Evolutionary conservation across 1,140 invertebrate species (phyloP).

Genomic region (Meloidogyne hapla): DNA sequence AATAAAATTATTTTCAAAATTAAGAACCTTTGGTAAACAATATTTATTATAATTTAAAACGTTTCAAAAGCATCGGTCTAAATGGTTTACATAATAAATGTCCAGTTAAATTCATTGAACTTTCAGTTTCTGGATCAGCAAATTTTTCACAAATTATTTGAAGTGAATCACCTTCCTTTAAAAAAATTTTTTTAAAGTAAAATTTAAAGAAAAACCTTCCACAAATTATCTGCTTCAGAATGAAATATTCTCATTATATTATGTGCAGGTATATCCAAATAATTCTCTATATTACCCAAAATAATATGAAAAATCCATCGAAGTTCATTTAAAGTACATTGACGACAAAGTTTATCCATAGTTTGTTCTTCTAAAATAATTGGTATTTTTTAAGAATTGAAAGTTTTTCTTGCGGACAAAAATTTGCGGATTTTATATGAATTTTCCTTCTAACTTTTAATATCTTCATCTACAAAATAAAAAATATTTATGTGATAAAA

Average conservation of each 20-base stretch:
- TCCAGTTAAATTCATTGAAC: background rate
- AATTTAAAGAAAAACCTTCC: conserved; percentile 22
- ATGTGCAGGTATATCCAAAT: conserved; percentile 17
- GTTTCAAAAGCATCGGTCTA: conserved; percentile 47
- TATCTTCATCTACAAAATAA: no score
- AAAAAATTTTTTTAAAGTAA: conserved; percentile 10
- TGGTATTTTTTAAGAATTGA: background rate
- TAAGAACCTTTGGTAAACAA: conserved; percentile 44
- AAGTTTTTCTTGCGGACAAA: background rate
- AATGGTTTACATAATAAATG: conserved; percentile 44
- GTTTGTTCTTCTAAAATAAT: conserved; percentile 18
- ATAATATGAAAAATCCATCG: conserved; percentile 39
- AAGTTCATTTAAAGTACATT: conserved; percentile 32
- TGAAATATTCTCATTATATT: conserved; percentile 34
- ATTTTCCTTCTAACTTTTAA: no score
- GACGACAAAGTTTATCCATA: conserved; percentile 17
- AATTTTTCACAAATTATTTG: conserved; percentile 30
- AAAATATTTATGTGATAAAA: no score
- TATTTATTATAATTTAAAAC: conserved; percentile 40
- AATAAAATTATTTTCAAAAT: no score
- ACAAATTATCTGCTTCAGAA: conserved; percentile 30
- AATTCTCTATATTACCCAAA: conserved; percentile 42
- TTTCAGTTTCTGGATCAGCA: conserved; percentile 27
- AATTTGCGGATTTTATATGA: background rate
- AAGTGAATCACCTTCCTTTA: conserved; percentile 23